Evolutionary conservation across 1,140 invertebrate species (phyloP), one percentile per base, ranked within the genome.

Genomic region (Papilio xuthus): DNA sequence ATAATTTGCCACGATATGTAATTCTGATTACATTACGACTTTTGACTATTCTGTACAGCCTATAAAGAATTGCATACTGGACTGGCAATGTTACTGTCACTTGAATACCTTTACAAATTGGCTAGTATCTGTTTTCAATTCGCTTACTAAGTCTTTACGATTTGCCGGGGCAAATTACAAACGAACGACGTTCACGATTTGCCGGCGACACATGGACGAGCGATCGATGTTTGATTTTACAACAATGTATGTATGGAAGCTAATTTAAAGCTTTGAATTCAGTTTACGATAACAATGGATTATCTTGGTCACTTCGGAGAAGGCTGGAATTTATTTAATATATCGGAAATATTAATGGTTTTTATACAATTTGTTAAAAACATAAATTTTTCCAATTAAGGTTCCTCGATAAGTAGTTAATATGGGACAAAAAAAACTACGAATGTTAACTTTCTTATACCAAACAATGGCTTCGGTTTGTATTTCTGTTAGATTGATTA

Each of bases 191-290:
- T 53, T 9, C 18, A 53, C 50, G 18, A 53, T 53, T 53, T 53
- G 0, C 50, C 50, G 50, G 50, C 10, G 50, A 53, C 50, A n/a
- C 13, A 28, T 18, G 10, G 26, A 67, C 60, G 60, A 28, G 26
- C 26, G 60, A 32, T 28, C 60, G 60, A 28, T 67, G 60, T 67
- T 67, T 67, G 26, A 67, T 67, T 67, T 67, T 32, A 67, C 32
- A 67, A 67, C 60, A 67, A 67, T 67, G 60, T 32, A 32, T 4
- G 60, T 32, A 32, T 12, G 23, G 56, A 23, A 26, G 60, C 60
- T 67, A 67, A 67, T 67, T 67, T 28, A 13, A 4, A 13, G 26
- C 20, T 67, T 67, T 15, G 32, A 67, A 67, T 67, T 67, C 60
- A 67, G 60, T 28, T 28, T 67, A 32, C 12, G 28, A 67, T 67